phyloP scores from a whole-genome alignment of 2,113 vertebrate species.

The Petaurus breviceps region DNA sequence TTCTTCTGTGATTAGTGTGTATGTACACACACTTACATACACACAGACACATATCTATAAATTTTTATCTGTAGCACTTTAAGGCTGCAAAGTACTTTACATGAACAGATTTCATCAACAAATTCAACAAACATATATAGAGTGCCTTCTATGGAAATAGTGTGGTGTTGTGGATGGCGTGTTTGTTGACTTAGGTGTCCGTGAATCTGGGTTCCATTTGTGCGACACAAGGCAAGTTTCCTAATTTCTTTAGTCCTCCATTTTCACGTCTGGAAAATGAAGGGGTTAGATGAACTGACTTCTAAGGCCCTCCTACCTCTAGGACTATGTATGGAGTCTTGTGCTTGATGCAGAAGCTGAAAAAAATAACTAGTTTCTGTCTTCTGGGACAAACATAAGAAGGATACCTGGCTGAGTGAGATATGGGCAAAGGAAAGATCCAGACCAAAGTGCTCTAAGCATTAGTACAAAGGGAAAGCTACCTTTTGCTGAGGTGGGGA shows the following conservation, averaged over 20 bases:
- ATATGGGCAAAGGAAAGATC: neutral
- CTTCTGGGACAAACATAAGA: neutral
- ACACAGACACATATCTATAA: neutral
- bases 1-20: neutral
- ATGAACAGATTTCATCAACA: constrained; percentile 24
- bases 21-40: too few relatives aligned
- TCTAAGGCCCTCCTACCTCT: too few relatives aligned
- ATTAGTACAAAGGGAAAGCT: neutral
- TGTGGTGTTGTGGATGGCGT: neutral
- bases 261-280: neutral
- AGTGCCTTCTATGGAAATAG: neutral
- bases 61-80: neutral
- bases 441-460: too few relatives aligned
- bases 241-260: too few relatives aligned
- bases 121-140: neutral
- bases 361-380: neutral
- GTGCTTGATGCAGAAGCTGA: neutral
- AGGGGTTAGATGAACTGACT: neutral
- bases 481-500: too few relatives aligned
- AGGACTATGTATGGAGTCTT: too few relatives aligned
- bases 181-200: neutral
- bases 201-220: neutral
- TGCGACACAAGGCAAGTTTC: too few relatives aligned
- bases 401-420: neutral
- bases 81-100: constrained; percentile 24